Base-by-base conservation (phyloP, 2,113 vertebrate species). In the Leucosticte australis region DNA sequence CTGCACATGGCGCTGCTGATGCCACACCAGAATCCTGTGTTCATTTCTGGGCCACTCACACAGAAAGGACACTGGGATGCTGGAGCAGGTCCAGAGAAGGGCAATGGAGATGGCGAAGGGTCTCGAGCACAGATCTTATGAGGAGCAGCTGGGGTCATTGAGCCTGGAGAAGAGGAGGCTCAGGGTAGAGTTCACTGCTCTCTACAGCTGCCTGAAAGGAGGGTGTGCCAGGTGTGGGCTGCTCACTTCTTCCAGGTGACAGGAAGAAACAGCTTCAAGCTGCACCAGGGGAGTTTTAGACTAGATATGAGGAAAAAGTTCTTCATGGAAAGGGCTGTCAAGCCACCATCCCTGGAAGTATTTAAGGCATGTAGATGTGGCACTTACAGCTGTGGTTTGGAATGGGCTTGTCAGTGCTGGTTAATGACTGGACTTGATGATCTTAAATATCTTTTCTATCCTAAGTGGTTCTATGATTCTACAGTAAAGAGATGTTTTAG, bases 11-110 rank as follows among this genome's bases (percentile, higher is more conserved):
- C 37, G 15, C 44, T 50, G 57, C 11, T 50, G 57, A 44, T 23
- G 44, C 15, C 24, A 37, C 57, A 30, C 13, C 33, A 0, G 0
- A 71, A 26, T 52, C 4, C 28, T n/a, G 10, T 19, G 20, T 6
- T 44, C 44, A 26, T 2, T 41, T 59, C 39, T 46, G n/a, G 50
- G 59, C 59, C 24, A 3, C 39, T 47, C 21, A 41, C n/a, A 22
- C n/a, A 41, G 52, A 47, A 85, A 22, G 9, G 33, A 27, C 20
- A 19, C 8, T 19, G 21, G 28, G 39, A 5, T 52, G 14, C n/a
- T 39, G 33, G 37, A 65, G 52, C 10, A 8, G 5, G 10, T 59
- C 52, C 65, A 73, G 44, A 59, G 57, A 65, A 71, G 11, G 20
- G 37, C 59, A 73, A 3, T 0, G 0, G 24, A 46, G 44, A n/a